A percentile compares a stretch with the other conserved stretches of the same genome.
These are phyloP conservation scores for Coelogynopora nodosa DNA, from an alignment of 2,888 invertebrate species.

Conservation along the genomic window DNA sequence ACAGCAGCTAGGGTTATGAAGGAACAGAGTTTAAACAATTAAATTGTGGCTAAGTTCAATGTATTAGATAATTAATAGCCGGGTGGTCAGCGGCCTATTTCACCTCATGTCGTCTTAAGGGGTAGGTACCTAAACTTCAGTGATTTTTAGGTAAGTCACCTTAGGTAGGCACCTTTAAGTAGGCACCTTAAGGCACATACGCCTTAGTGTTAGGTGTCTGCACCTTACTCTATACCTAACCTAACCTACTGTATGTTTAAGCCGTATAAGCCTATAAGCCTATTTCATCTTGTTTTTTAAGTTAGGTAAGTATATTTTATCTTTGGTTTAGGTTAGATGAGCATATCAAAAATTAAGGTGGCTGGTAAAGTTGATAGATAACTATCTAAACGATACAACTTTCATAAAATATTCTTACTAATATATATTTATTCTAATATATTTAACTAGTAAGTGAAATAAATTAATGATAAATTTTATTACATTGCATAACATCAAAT, in stretches of 20 bases:
- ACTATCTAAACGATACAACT: neutral
- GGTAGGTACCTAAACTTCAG: too few species aligned
- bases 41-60: too few species aligned
- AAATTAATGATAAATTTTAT: neutral
- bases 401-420: too few species aligned
- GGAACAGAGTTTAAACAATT: too few species aligned
- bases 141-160: neutral
- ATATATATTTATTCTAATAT: too few species aligned
- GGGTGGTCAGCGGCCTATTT: too few species aligned
- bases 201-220: neutral
- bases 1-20: too few species aligned
- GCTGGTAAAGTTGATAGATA: neutral
- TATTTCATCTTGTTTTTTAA: neutral
- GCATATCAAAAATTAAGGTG: neutral
- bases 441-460: neutral
- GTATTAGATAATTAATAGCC: too few species aligned
- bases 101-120: too few species aligned
- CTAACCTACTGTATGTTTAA: neutral
- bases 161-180: neutral
- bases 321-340: neutral
- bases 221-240: neutral
- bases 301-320: neutral
- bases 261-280: neutral
- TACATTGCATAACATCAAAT: neutral
- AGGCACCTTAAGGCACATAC: neutral